A percentile compares a stretch with the other conserved stretches of the same genome.
These are phyloP conservation scores for Picathartes gymnocephalus DNA, from an alignment of 2,113 vertebrate species.

Conservation along the genomic window DNA sequence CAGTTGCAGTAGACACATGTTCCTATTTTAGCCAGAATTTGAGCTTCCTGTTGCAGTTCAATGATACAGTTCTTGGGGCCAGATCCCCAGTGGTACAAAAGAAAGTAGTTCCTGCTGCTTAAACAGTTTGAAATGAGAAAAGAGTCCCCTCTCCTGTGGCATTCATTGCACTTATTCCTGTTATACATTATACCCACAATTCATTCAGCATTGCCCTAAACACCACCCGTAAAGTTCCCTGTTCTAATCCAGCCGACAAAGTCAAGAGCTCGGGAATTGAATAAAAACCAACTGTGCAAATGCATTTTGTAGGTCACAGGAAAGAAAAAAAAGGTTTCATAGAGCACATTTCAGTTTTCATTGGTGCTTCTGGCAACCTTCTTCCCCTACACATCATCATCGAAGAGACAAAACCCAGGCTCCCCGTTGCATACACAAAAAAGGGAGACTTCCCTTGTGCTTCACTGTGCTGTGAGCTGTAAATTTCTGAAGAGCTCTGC, in stretches of 20 bases:
- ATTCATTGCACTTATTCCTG: not conserved
- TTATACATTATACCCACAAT: not conserved
- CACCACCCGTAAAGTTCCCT: not conserved
- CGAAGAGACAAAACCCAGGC: conserved; percentile 46
- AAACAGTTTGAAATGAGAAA: not conserved
- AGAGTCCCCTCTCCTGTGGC: not conserved
- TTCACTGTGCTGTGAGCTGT: not conserved
- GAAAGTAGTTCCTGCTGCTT: not conserved
- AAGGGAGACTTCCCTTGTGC: not conserved
- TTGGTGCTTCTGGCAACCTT: conserved; percentile 64
- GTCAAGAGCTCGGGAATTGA: not conserved
- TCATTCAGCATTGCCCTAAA: not conserved
- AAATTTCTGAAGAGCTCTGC: conserved; percentile 60
- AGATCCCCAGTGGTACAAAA: not conserved
- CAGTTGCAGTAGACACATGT: not conserved
- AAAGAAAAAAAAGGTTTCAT: conserved; percentile 35
- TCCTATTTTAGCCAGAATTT: not conserved
- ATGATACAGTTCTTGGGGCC: not conserved
- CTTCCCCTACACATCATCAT: conserved; percentile 61
- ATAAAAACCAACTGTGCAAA: conserved; percentile 18
- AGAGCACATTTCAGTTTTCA: conserved; percentile 57
- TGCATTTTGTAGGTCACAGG: conserved; percentile 4
- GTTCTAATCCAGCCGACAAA: conserved; percentile 7
- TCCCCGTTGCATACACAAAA: conserved; percentile 43
- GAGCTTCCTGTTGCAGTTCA: not conserved